Evolutionary conservation across 2,113 vertebrate species (phyloP), one percentile per base, ranked within the genome.

Genomic region (Dermatemys mawii): DNA sequence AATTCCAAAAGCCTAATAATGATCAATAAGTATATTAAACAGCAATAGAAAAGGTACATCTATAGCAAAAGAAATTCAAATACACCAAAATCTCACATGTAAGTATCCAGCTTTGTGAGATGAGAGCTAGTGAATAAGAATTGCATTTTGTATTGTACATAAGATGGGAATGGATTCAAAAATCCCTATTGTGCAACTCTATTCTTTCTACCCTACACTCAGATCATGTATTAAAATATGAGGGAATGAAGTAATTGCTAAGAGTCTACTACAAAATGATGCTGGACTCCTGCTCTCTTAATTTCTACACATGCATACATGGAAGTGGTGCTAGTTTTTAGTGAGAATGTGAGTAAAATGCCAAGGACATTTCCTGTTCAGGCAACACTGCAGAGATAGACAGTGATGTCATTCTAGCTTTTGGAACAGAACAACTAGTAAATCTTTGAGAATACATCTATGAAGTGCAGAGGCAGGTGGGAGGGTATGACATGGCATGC

Each of bases 11-110:
- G 11, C 13, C 86, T 48, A 10, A 24, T 57, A 17, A 24, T 76
- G 76, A 96, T 83, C 94, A 32, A 95, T 81, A 95, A 75, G 38
- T 67, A 92, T 51, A 82, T 0, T 10, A 60, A 95, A 95, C 41
- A 94, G 11, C 6, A 70, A 89, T 13, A 87, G 35, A 80, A 92
- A 89, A 87, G 6, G 16, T 2, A 48, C 12, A 86, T 60, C 92
- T 81, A 85, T 7, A 92, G 21, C 35, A 19, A 17, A 48, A 54
- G 84, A 89, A 92, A 80, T 82, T 4, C 22, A 78, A 46, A 51
- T 86, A 51, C 8, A 79, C 35, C 16, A 67, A 48, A 85, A 83
- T 35, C 7, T 76, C 41, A 44, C 24, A 86, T 1, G 51, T 67
- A n/a, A 67, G 60, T 14, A 70, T 22, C 60, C 22, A 87, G 78